Base-by-base conservation (phyloP, 2,113 vertebrate genomes). In the Aythya baeri region DNA sequence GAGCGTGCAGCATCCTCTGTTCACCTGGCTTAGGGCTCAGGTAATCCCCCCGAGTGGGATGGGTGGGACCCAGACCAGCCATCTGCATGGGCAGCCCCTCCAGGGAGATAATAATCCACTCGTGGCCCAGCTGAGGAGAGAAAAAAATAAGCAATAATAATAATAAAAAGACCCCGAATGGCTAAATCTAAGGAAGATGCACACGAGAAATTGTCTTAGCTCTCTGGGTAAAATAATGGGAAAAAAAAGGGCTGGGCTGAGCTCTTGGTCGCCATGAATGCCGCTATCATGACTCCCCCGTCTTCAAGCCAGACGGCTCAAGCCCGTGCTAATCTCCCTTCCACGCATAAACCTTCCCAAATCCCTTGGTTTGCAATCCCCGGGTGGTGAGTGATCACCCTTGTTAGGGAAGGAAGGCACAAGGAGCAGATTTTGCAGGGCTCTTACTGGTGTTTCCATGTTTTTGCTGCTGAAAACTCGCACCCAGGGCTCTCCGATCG, bases 291-390 rank as follows among this genome's bases (percentile, higher is more conserved):
- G 43, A 55, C 72, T 92, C 86, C 93, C 89, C 71, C 2, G 2
- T 66, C 89, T 92, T 17, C 67, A 78, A 96, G 85, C 9, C 94
- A 83, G 91, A 87, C n/a, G 0, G 82, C 72, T 89, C 70, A 46
- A 83, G 71, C 29, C 82, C 0, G 1, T 31, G 16, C 59, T 97
- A 96, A 96, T 97, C 96, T 93, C 46, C 88, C 62, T 88, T 36
- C 96, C 82, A 17, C 16, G 49, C 65, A 9, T 93, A 95, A 94
- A 23, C 88, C 58, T 70, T 58, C 82, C 68, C 86, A 96, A 93
- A 94, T 95, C 92, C 92, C 87, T 76, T 4, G 26, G 55, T 52
- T 75, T 54, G 13, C 83, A 86, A 23, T 90, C 87, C 38, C 55
- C 4, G 14, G 6, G 32, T 50, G 71, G 63, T 55, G 77, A 70